These are phyloP conservation scores for Apaloderma vittatum DNA, from an alignment of 2,113 vertebrate species.

Conservation along the genomic window DNA sequence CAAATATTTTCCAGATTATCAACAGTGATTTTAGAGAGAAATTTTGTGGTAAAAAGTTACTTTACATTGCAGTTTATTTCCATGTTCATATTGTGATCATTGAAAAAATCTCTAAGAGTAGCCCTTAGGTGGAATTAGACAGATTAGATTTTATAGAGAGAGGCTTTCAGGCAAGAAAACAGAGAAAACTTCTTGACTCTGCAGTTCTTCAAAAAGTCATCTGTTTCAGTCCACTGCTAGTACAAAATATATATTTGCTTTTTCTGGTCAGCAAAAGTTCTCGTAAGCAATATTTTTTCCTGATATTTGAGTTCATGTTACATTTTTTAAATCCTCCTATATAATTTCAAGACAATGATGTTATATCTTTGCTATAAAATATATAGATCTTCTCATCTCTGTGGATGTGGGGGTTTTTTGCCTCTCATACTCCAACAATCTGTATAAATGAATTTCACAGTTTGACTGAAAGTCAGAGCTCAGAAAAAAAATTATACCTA, in stretches of 20 bases:
- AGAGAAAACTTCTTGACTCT: slow-evolving; percentile 29
- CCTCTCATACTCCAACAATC: not conserved
- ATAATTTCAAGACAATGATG: not conserved
- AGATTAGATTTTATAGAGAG: not conserved
- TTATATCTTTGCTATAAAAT: not conserved
- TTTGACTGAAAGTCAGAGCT: not conserved
- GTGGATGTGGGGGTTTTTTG: not conserved
- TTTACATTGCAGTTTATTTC: not conserved
- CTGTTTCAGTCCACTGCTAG: slow-evolving; percentile 32
- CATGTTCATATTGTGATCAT: not conserved
- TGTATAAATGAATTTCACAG: not conserved
- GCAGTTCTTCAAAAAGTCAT: slow-evolving; percentile 25
- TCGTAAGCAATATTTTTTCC: slow-evolving; percentile 27
- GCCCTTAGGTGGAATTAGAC: not conserved
- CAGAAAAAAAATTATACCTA: not conserved
- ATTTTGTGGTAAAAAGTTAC: not conserved
- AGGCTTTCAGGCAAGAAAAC: not conserved
- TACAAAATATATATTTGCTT: not conserved
- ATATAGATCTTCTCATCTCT: not conserved
- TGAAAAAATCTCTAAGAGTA: not conserved
- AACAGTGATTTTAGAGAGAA: not conserved
- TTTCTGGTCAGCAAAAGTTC: slow-evolving; percentile 30
- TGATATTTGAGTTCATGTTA: not conserved
- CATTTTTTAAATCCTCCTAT: not conserved
- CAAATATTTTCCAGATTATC: not conserved